Evolutionary conservation across 1,140 invertebrate species (phyloP).

Genomic region (Drosophila ambigua): DNA sequence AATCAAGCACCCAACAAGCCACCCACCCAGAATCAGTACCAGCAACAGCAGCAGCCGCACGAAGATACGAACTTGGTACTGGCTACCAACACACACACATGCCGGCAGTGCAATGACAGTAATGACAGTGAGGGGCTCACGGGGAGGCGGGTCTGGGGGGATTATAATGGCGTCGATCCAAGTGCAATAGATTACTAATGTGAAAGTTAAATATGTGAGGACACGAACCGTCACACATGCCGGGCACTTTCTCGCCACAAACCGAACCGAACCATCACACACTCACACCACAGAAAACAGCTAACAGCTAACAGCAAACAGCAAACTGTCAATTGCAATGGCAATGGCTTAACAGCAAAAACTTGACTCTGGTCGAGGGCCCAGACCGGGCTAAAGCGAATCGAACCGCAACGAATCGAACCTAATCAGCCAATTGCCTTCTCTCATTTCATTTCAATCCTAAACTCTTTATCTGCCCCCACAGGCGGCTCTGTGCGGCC

Average conservation of each 20-base stretch:
- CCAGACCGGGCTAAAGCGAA: conserved; percentile 15
- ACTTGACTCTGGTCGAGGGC: conserved; percentile 39
- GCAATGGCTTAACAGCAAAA: conserved; percentile 35
- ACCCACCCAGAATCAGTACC: not conserved
- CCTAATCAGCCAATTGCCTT: conserved; percentile 57
- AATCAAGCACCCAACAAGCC: conserved; percentile 16
- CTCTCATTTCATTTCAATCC: conserved; percentile 34
- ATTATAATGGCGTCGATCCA: conserved; percentile 44
- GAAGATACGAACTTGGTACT: conserved; percentile 12
- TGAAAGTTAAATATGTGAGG: conserved; percentile 70
- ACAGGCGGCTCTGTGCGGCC: conserved; percentile 90
- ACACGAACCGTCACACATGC: conserved; percentile 56
- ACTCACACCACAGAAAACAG: conserved; percentile 16
- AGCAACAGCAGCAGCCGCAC: not conserved
- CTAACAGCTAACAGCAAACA: conserved; percentile 11
- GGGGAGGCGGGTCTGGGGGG: not conserved
- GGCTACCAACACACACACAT: conserved; percentile 9
- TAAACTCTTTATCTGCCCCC: conserved; percentile 67
- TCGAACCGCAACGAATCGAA: conserved; percentile 46
- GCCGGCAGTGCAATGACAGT: conserved; percentile 51
- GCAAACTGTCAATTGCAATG: conserved; percentile 49
- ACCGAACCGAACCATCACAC: conserved; percentile 15
- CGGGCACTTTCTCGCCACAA: conserved; percentile 20
- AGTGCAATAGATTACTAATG: conserved; percentile 63
- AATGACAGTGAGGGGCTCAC: conserved; percentile 31